Conservation (phyloP, 2,888 invertebrate species). For the Tachystola acroxantha region DNA sequence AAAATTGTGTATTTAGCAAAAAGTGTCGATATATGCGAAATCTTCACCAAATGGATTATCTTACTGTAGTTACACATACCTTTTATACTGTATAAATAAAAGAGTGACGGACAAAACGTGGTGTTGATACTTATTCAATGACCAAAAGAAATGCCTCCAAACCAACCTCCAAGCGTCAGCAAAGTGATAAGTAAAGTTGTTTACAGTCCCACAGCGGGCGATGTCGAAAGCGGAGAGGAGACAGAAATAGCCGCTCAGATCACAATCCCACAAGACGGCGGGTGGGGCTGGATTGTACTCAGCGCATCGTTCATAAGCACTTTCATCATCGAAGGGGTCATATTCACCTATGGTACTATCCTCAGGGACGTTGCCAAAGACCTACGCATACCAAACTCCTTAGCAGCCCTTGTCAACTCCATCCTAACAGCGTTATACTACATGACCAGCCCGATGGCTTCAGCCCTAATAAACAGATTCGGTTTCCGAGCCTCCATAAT, state of each 20-base stretch:
- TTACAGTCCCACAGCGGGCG: too few relatives aligned
- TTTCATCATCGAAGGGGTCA: slow-evolving; percentile 6
- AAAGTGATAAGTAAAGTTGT: too few relatives aligned
- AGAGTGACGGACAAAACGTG: too few relatives aligned
- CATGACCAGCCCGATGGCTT: slow-evolving; percentile 47
- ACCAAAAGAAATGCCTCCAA: too few relatives aligned
- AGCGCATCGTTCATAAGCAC: slow-evolving; percentile 3
- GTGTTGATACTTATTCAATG: too few relatives aligned
- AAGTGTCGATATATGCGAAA: too few relatives aligned
- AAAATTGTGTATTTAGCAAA: too few relatives aligned
- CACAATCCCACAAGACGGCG: slow-evolving; percentile 10
- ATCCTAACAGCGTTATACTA: slow-evolving; percentile 54
- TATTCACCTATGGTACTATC: slow-evolving; percentile 5
- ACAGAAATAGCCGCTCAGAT: slow-evolving; percentile 8
- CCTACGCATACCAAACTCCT: slow-evolving; percentile 33
- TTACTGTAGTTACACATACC: too few relatives aligned
- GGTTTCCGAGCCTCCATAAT: slow-evolving; percentile 59
- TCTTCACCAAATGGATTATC: too few relatives aligned
- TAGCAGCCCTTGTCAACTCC: slow-evolving; percentile 55
- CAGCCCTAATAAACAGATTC: slow-evolving; percentile 63
- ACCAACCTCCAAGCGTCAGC: too few relatives aligned
- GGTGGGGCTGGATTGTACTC: slow-evolving; percentile 14
- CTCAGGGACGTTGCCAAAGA: slow-evolving; percentile 40
- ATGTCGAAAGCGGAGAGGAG: background rate
- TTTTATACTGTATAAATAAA: too few relatives aligned